Evolutionary conservation across 2,113 vertebrate genomes (phyloP).

Genomic region (Theristicus caerulescens): DNA sequence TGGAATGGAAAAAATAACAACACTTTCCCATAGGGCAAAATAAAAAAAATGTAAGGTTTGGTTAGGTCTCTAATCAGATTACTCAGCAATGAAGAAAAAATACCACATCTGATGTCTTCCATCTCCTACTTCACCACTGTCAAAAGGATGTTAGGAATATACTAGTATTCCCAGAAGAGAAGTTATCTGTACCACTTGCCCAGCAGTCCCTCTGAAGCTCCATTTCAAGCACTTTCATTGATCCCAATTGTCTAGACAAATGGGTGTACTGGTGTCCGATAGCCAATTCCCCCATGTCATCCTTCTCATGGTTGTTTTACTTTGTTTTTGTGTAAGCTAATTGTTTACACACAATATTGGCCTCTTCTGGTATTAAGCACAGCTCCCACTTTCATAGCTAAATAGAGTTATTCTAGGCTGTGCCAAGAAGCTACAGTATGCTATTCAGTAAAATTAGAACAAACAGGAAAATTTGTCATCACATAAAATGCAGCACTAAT

Average conservation of each 20-base stretch:
- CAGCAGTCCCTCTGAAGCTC: neutral
- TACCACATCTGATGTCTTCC: neutral
- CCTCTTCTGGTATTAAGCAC: slow-evolving; percentile 19
- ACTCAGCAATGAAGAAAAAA: neutral
- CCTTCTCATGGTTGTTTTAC: neutral
- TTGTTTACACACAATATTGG: slow-evolving; percentile 42
- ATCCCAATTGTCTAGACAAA: neutral
- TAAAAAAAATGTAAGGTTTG: neutral
- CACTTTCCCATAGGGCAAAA: neutral
- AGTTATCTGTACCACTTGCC: neutral
- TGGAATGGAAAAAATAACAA: neutral
- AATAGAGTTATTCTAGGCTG: slow-evolving; percentile 65
- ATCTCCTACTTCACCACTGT: neutral
- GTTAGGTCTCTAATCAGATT: neutral
- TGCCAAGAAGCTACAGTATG: slow-evolving; percentile 64
- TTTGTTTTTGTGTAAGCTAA: slow-evolving; percentile 10
- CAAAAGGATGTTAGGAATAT: neutral
- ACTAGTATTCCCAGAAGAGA: neutral
- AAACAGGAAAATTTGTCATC: slow-evolving; percentile 73
- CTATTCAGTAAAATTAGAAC: slow-evolving; percentile 73
- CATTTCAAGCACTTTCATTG: neutral
- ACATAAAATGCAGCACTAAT: slow-evolving; percentile 75
- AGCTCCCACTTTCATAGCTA: slow-evolving; percentile 51
- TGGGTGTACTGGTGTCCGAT: neutral
- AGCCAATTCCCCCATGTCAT: neutral